Conservation (phyloP, 2,113 vertebrate genomes). For the Mesocricetus auratus region DNA sequence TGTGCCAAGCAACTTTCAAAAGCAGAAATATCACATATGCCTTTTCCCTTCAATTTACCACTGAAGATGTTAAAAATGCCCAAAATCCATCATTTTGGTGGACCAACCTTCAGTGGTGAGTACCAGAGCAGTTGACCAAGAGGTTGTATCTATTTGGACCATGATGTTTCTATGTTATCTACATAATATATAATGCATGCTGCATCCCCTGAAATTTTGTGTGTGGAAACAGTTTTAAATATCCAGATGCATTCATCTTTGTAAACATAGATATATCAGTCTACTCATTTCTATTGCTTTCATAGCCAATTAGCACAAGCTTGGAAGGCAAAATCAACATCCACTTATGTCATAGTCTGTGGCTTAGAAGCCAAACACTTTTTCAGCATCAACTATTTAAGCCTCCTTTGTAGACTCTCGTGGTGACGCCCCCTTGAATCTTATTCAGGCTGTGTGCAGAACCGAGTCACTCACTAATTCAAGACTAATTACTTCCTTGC, state of each 20-base stretch:
- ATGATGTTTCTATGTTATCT: background rate
- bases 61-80: background rate
- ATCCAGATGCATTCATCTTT: background rate
- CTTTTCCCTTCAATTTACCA: background rate
- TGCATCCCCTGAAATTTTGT: background rate
- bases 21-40: background rate
- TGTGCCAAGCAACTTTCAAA: background rate
- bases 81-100: background rate
- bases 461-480: background rate
- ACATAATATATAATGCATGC: background rate
- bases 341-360: background rate
- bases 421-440: fast-evolving
- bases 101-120: background rate
- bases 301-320: background rate
- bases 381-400: background rate
- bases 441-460: background rate
- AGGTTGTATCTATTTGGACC: background rate
- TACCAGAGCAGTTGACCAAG: background rate
- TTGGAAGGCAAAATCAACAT: background rate
- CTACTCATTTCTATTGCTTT: background rate
- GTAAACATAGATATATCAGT: background rate
- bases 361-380: background rate
- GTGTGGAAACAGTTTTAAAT: background rate
- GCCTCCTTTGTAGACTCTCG: background rate
- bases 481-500: no score